These are phyloP conservation scores for Poeciliopsis retropinna DNA, from an alignment of 2,113 vertebrate species.

Conservation along the genomic window DNA sequence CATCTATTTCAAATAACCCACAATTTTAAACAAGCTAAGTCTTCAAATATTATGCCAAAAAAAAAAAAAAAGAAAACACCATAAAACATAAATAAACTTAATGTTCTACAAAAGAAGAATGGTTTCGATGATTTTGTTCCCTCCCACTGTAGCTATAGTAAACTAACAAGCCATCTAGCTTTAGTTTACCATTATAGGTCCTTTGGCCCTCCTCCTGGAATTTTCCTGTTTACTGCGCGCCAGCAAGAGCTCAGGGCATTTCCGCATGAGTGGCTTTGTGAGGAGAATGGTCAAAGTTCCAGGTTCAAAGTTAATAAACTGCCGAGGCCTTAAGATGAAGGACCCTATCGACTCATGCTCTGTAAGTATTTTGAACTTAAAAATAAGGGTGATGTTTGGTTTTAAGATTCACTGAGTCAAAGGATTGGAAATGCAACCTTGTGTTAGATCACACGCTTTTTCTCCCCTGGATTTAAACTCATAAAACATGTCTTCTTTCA, in stretches of 20 bases:
- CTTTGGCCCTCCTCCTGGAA: conserved; percentile 21
- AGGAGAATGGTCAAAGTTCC: conserved; percentile 68
- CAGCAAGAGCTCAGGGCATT: conserved; percentile 65
- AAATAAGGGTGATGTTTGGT: conserved; percentile 7
- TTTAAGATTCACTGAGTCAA: not conserved
- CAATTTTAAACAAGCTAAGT: not conserved
- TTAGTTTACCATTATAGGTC: conserved; percentile 21
- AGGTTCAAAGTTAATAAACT: conserved; percentile 75
- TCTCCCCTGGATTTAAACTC: not conserved
- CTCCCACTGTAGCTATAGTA: not conserved
- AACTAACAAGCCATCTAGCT: not conserved
- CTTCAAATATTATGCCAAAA: not conserved
- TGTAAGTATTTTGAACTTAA: conserved; percentile 80
- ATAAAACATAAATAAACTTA: not conserved
- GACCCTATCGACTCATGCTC: conserved; percentile 81
- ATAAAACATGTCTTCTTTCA: conserved; percentile 64
- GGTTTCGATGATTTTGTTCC: not conserved
- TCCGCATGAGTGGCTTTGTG: conserved; percentile 72
- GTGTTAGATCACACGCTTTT: not conserved
- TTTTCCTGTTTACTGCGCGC: conserved; percentile 37
- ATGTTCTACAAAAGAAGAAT: not conserved
- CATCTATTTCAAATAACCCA: not conserved
- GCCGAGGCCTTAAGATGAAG: conserved; percentile 81
- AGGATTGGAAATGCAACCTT: not conserved
- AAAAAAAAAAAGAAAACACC: not conserved